Evolutionary conservation across 2,888 invertebrate species (phyloP).

Genomic region (Chalcis sispes): DNA sequence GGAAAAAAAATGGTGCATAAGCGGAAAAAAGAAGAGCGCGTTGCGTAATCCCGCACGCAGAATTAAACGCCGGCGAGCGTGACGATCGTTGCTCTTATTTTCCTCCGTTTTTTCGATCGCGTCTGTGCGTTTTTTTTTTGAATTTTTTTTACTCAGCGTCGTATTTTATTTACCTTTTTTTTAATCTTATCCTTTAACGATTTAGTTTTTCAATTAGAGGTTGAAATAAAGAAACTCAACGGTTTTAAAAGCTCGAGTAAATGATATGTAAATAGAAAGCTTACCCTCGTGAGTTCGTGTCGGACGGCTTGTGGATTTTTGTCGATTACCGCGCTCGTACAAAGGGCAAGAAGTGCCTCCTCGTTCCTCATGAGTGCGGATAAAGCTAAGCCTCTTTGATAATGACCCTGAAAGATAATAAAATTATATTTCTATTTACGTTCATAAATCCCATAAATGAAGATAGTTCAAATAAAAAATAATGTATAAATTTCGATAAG

Average conservation of each 20-base stretch:
- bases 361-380: constrained; percentile 78
- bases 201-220: too few species aligned
- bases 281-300: constrained; percentile 77
- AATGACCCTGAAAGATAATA: constrained; percentile 77
- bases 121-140: too few species aligned
- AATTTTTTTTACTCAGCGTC: too few species aligned
- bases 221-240: too few species aligned
- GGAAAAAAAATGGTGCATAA: not conserved
- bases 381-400: constrained; percentile 78
- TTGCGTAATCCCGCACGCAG: too few species aligned
- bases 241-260: too few species aligned
- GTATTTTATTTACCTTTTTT: too few species aligned
- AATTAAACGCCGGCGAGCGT: not conserved
- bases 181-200: too few species aligned
- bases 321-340: constrained; percentile 79
- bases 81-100: constrained; percentile 32
- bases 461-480: too few species aligned
- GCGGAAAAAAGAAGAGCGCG: constrained; percentile 7
- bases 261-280: constrained; percentile 48
- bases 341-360: constrained; percentile 79
- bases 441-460: too few species aligned
- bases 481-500: too few species aligned
- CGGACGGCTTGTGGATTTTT: constrained; percentile 77
- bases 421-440: not conserved
- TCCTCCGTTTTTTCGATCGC: too few species aligned